A percentile compares a stretch with the other conserved stretches of the same genome.
Conservation (phyloP, 2,888 invertebrate species). For the Pecten maximus region DNA sequence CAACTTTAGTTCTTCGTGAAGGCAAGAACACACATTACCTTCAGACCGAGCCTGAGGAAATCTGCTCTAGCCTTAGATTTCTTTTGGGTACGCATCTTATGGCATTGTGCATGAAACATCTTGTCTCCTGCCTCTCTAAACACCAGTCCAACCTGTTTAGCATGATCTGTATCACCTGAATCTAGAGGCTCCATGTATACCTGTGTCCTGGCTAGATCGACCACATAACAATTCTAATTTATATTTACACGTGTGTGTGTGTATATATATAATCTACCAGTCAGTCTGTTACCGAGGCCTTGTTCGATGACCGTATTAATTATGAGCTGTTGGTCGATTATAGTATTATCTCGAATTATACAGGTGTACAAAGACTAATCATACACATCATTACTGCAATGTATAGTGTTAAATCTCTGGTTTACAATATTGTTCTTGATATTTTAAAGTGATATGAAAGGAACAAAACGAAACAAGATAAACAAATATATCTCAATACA, state of each 20-base stretch:
- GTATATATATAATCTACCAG: not conserved
- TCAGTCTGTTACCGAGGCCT: not conserved
- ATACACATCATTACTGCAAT: not conserved
- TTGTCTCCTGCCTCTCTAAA: slow-evolving; percentile 1
- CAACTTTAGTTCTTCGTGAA: not conserved
- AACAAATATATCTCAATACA: not conserved
- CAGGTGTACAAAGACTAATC: not conserved
- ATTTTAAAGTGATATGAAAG: not conserved
- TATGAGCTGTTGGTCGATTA: not conserved
- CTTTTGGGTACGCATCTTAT: not conserved
- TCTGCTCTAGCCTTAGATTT: not conserved
- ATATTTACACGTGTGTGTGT: not conserved
- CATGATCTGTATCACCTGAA: not conserved
- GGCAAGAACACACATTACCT: not conserved
- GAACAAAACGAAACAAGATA: not conserved
- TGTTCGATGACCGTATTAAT: not conserved
- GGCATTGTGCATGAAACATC: not conserved
- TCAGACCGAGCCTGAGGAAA: not conserved
- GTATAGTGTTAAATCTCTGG: not conserved
- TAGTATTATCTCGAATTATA: not conserved
- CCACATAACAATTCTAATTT: not conserved
- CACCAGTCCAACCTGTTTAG: not conserved
- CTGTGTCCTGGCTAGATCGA: not conserved
- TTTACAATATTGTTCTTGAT: not conserved
- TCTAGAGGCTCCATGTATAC: slow-evolving; percentile 3